Conservation (phyloP, 2,888 invertebrate species). For the Drosophila ezoana region DNA sequence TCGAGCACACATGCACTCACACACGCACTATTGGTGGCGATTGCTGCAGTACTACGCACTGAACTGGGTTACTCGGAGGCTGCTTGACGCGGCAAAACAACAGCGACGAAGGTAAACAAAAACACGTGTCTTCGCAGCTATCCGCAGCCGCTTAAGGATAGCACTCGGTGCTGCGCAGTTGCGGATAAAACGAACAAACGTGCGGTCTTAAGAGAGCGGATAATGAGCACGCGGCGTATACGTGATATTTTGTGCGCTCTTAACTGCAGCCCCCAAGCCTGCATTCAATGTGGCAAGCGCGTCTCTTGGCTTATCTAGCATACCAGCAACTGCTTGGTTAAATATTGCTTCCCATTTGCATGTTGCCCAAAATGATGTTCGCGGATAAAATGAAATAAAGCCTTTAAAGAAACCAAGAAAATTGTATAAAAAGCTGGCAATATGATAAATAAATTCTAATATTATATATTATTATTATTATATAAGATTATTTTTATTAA, state of each 20-base stretch:
- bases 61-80: constrained; percentile 62
- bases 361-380: background rate
- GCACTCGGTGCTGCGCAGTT: constrained; percentile 37
- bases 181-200: constrained; percentile 47
- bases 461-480: background rate
- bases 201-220: constrained; percentile 15
- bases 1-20: constrained; percentile 13
- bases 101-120: constrained; percentile 74
- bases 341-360: constrained; percentile 13
- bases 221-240: constrained; percentile 35
- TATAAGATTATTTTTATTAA: background rate
- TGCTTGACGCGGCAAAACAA: constrained; percentile 53
- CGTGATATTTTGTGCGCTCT: constrained; percentile 28
- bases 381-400: background rate
- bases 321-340: background rate
- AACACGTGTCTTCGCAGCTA: constrained; percentile 70
- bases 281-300: background rate
- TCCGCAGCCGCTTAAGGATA: constrained; percentile 49
- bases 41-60: constrained; percentile 56
- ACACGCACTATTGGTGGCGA: constrained; percentile 51
- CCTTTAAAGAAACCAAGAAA: background rate
- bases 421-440: no score
- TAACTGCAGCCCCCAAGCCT: constrained; percentile 11
- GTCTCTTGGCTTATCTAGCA: background rate
- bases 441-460: no score